Percentiles rank a stretch among this genome's conserved stretches.
phyloP scores from a whole-genome alignment of 2,113 vertebrate genomes.

The Anguilla japonica region DNA sequence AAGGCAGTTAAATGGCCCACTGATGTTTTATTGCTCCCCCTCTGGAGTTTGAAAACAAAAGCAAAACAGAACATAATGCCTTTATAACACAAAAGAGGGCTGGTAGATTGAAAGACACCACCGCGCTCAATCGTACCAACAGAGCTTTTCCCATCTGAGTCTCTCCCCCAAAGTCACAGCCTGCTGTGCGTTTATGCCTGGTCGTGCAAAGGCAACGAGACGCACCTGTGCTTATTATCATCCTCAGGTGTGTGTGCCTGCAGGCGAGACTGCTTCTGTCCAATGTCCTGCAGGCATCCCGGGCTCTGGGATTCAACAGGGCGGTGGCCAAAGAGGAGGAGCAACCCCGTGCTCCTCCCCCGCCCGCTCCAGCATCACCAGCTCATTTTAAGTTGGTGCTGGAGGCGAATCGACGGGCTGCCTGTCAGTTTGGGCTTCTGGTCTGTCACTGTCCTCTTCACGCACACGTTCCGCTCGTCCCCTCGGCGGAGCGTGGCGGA shows the following conservation, averaged over 20 bases:
- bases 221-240: neutral
- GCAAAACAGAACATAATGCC: neutral
- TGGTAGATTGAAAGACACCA: neutral
- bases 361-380: neutral
- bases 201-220: neutral
- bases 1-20: neutral
- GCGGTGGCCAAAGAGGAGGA: neutral
- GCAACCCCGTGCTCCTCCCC: neutral
- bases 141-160: neutral
- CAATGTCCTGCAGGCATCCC: neutral
- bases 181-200: neutral
- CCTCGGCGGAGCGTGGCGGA: neutral
- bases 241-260: neutral
- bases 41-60: neutral
- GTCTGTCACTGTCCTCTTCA: neutral
- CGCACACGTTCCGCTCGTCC: neutral
- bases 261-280: neutral
- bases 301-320: neutral
- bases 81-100: neutral
- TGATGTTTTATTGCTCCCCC: neutral
- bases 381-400: neutral
- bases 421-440: neutral
- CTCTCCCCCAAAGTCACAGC: neutral
- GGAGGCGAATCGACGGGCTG: neutral
- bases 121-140: too few species aligned